phyloP scores from a whole-genome alignment of 2,888 invertebrate genomes.

The Melanostoma mellinum region DNA sequence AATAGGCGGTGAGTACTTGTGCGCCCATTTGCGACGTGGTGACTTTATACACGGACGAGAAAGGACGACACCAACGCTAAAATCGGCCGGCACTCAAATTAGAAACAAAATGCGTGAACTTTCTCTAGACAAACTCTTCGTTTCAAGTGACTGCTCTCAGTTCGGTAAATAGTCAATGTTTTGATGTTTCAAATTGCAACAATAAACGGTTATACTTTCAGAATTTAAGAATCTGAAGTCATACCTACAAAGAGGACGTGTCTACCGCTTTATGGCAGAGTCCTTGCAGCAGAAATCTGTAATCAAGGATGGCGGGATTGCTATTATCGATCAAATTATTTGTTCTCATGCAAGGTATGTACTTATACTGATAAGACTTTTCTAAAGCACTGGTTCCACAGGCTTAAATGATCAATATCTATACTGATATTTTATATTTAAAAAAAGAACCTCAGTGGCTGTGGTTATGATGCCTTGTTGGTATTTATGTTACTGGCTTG shows the following conservation, averaged over 20 bases:
- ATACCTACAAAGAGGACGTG: conserved; percentile 76
- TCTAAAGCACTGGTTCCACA: no score
- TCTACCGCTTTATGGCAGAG: conserved; percentile 78
- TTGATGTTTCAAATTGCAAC: background rate
- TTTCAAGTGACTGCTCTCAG: conserved; percentile 92
- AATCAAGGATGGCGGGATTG: conserved; percentile 90
- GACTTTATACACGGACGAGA: conserved; percentile 92
- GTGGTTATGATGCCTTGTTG: no score
- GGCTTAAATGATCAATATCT: no score
- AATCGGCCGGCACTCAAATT: conserved; percentile 90
- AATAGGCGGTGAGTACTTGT: conserved; percentile 88
- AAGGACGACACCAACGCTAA: conserved; percentile 90
- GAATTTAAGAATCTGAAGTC: conserved; percentile 80
- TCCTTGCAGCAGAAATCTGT: conserved; percentile 76
- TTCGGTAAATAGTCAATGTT: conserved; percentile 81
- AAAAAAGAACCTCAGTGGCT: no score
- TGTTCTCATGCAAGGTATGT: conserved; percentile 89
- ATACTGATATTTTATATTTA: no score
- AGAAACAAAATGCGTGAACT: conserved; percentile 84
- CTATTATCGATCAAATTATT: conserved; percentile 97
- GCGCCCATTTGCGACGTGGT: conserved; percentile 92
- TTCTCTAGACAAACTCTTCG: conserved; percentile 86
- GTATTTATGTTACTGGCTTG: no score
- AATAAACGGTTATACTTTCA: conserved; percentile 33
- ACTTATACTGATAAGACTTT: background rate